Base-by-base conservation (phyloP, 2,888 invertebrate genomes). In the Sesamia inferens region DNA sequence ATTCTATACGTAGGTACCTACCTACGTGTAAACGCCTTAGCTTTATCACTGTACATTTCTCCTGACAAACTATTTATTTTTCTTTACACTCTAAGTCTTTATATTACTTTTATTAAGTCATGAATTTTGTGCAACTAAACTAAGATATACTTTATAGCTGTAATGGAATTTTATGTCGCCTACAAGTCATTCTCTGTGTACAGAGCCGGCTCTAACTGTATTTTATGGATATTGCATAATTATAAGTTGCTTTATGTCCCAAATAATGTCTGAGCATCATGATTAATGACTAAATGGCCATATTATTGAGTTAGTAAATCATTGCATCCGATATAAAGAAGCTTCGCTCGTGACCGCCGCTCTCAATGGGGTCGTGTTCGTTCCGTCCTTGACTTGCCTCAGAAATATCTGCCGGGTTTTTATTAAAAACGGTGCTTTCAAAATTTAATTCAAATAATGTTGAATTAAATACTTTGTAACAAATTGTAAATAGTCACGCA, bases 331-430 rank as follows among this genome's bases (percentile, higher is more conserved):
- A 69, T 73, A 65, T 75, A 61, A 75, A 82, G 67, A 77, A 64
- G 75, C 66, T 66, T 73, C 72, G 63, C 83, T 88, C 85, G 88
- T 88, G 86, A 88, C 90, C 81, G 74, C 68, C 47, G 65, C 55
- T 73, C 75, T 81, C 74, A 81, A 85, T 84, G 74, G 70, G 68
- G 76, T 90, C 90, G 90, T 92, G 91, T 82, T 87, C 77, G 62
- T 73, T 64, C 48, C 76, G 87, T 88, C 92, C 92, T 93, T 93
- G 90, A 88, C 86, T 90, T 82, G 76, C 74, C 86, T 89, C 84
- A 76, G 82, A 81, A 85, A 85, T 85, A 85, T 72, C 63, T 59
- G 68, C 68, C 48, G 31, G 55, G 71, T 39, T 78, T 78, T 69
- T 74, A 82, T 78, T 67, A 81, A 82, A 87, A 84, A 72, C 78